A percentile compares a stretch with the other conserved stretches of the same genome.
Evolutionary conservation across 2,113 vertebrate genomes (phyloP).

Genomic region (Alces alces): DNA sequence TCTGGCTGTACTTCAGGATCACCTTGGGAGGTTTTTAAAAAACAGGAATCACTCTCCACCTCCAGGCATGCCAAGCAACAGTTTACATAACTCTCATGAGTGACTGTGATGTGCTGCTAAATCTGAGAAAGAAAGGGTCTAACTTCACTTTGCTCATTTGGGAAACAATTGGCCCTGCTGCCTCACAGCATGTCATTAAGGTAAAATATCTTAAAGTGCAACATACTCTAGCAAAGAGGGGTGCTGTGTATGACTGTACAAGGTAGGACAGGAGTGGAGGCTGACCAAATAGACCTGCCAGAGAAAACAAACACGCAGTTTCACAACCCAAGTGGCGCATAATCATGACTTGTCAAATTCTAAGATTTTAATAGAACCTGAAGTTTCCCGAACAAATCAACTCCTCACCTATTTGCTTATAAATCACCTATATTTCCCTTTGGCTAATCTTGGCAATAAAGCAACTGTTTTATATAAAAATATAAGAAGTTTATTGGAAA

Average conservation of each 20-base stretch:
- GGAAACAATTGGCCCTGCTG: not conserved
- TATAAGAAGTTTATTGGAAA: not conserved
- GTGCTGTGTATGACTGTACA: not conserved
- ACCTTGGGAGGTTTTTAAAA: not conserved
- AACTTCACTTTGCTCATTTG: not conserved
- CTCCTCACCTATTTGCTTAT: not conserved
- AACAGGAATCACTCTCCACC: not conserved
- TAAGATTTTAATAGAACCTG: not conserved
- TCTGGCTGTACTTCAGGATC: not conserved
- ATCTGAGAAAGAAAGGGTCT: not conserved
- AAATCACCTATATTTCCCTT: not conserved
- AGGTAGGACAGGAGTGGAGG: not conserved
- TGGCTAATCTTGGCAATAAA: not conserved
- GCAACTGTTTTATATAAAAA: not conserved
- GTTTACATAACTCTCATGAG: not conserved
- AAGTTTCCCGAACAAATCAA: not conserved
- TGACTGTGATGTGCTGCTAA: not conserved
- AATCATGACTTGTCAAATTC: not conserved
- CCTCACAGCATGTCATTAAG: not conserved
- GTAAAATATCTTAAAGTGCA: not conserved
- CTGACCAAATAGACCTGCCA: not conserved
- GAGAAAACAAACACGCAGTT: not conserved
- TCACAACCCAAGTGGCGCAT: not conserved
- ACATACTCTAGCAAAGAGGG: not conserved
- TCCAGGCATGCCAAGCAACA: not conserved